phyloP scores from a whole-genome alignment of 2,888 invertebrate genomes.

The Leucoma salicis region DNA sequence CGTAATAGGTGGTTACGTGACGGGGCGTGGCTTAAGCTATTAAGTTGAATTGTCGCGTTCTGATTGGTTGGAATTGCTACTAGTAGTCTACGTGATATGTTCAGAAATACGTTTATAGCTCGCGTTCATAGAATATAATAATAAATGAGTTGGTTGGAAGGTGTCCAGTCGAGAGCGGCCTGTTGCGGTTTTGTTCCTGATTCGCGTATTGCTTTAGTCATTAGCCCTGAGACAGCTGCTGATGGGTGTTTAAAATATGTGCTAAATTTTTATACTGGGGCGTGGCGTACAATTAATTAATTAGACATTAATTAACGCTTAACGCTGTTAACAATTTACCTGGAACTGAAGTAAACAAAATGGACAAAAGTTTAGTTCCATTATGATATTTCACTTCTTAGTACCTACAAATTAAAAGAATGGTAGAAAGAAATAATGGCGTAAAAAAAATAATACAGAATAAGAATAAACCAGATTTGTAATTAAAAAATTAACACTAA shows the following conservation, averaged over 20 bases:
- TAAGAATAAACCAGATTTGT: too few relatives aligned
- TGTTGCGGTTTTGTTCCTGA: slow-evolving; percentile 68
- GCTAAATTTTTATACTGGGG: slow-evolving; percentile 18
- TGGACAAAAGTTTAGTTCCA: too few relatives aligned
- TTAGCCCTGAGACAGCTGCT: slow-evolving; percentile 54
- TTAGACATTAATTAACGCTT: slow-evolving; percentile 5
- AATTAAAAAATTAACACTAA: too few relatives aligned
- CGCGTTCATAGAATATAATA: slow-evolving; percentile 80
- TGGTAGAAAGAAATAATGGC: too few relatives aligned
- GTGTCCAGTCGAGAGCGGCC: slow-evolving; percentile 66
- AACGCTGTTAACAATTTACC: background rate
- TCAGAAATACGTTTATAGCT: slow-evolving; percentile 80
- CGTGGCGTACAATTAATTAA: slow-evolving; percentile 19
- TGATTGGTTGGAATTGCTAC: slow-evolving; percentile 82
- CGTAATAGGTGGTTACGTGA: slow-evolving; percentile 83
- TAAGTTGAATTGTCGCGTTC: slow-evolving; percentile 80
- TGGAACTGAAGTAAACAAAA: too few relatives aligned
- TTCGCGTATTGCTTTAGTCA: slow-evolving; percentile 71
- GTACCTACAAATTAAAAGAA: too few relatives aligned
- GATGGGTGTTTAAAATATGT: slow-evolving; percentile 45
- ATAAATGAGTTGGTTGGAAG: slow-evolving; percentile 78
- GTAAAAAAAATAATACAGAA: too few relatives aligned
- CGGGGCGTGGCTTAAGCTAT: slow-evolving; percentile 79
- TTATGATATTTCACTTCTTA: too few relatives aligned
- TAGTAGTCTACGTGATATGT: slow-evolving; percentile 81